Conservation (phyloP, 2,888 invertebrate genomes). For the Andrena marginata region DNA sequence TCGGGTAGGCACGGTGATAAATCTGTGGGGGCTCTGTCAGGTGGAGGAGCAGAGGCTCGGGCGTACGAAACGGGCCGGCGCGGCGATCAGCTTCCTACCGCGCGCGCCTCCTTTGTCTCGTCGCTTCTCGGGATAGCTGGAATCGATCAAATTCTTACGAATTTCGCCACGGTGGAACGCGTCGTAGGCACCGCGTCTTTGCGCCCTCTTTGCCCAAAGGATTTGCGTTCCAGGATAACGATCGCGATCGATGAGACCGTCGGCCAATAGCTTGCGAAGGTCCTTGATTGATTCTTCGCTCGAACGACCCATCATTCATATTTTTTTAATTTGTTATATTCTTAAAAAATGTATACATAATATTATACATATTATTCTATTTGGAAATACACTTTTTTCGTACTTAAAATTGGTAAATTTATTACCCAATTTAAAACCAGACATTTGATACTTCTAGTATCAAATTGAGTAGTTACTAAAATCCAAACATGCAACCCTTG, state of each 20-base stretch:
- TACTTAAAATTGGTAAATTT: too few relatives aligned
- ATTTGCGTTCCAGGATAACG: conserved; percentile 30
- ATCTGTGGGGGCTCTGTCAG: conserved; percentile 80
- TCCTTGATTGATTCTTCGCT: conserved; percentile 35
- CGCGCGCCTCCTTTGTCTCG: conserved; percentile 75
- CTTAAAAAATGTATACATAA: too few relatives aligned
- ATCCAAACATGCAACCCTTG: too few relatives aligned
- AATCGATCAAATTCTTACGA: conserved; percentile 77
- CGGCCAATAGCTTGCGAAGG: conserved; percentile 13
- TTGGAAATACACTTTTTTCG: too few relatives aligned
- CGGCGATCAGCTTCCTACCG: conserved; percentile 68
- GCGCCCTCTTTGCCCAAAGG: conserved; percentile 24
- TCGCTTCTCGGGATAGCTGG: conserved; percentile 68
- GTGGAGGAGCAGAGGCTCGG: conserved; percentile 65
- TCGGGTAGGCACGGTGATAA: conserved; percentile 82
- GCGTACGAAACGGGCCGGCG: conserved; percentile 50
- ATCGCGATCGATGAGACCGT: conserved; percentile 38
- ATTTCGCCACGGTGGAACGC: conserved; percentile 72
- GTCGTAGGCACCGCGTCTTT: conserved; percentile 35
- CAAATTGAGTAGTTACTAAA: too few relatives aligned
- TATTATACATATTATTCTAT: too few relatives aligned
- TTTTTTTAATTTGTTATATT: too few relatives aligned
- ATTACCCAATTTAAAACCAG: too few relatives aligned
- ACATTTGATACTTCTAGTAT: too few relatives aligned
- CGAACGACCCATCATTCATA: not conserved